Evolutionary conservation across 2,113 vertebrate genomes (phyloP), one percentile per base, ranked within the genome.

Genomic region (Carlito syrichta): DNA sequence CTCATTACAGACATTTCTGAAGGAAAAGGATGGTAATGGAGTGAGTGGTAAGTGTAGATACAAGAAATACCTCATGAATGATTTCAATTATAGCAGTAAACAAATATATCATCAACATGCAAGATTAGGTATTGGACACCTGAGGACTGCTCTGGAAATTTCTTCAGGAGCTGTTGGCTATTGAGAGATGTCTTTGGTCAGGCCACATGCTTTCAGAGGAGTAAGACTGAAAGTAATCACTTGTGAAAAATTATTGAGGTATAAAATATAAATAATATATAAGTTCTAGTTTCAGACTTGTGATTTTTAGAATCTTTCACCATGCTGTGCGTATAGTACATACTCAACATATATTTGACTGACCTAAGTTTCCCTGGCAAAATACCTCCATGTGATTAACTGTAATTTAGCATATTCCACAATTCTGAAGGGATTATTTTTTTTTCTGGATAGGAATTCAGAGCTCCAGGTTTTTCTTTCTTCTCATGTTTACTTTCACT

Each of bases 281-380:
- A 69, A 40, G 63, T 66, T 68, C 38, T 48, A 32, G 30, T 52
- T 74, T 86, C 35, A 86, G 58, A 54, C 13, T 23, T 58, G 4
- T 50, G 20, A 43, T 52, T 40, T 48, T 77, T 45, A 86, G 73
- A 43, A 86, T 9, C 23, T 27, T 16, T 7, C 6, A 48, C 20
- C 1, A 5, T 25, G 25, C 7, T 17, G 1, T 83, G 2, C n/a
- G 0, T 23, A 40, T 35, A 23, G 27, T 12, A 7, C 23, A 20
- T 23, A 43, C 20, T 45, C 50, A 38, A 71, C 88, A 35, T 38
- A 3, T 27, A 6, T 7, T 48, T 0, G 12, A 50, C 69, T 13
- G 40, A 54, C 43, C 12, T 27, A 22, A 89, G 13, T 30, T 86
- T 92, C 45, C 87, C 30, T 68, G 43, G 38, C 50, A 38, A 12